Conservation (phyloP, 2,888 invertebrate species). For the Notocelia uddmanniana region DNA sequence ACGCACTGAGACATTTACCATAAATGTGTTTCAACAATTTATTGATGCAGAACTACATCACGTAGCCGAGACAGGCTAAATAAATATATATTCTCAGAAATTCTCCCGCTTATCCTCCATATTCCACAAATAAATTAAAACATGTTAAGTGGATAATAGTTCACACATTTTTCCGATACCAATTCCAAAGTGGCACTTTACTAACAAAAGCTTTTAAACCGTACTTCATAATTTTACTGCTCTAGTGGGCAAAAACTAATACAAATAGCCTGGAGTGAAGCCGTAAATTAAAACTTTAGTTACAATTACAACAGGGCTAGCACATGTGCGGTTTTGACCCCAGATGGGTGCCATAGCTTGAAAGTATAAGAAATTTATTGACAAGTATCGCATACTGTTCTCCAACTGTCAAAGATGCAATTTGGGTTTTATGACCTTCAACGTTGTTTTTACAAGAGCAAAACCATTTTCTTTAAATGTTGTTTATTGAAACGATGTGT, state of each 20-base stretch:
- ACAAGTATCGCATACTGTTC: neutral
- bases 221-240: conserved; percentile 18
- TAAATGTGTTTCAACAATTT: too few species aligned
- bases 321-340: conserved; percentile 31
- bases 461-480: too few species aligned
- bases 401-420: neutral
- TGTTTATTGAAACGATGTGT: too few species aligned
- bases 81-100: neutral
- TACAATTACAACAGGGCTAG: conserved; percentile 17
- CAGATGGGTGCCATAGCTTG: neutral
- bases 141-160: conserved; percentile 18
- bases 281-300: conserved; percentile 17
- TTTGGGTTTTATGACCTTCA: too few species aligned
- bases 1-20: neutral
- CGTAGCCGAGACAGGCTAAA: too few species aligned
- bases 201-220: conserved; percentile 29
- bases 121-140: neutral
- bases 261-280: neutral
- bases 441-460: too few species aligned
- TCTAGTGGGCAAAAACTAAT: conserved; percentile 11
- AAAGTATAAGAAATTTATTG: neutral
- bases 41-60: too few species aligned
- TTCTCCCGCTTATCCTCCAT: conserved; percentile 4
- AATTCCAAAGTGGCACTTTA: conserved; percentile 27
- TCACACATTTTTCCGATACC: conserved; percentile 10